Evolutionary conservation across 2,113 vertebrate species (phyloP).

Genomic region (Oxygymnocypris stewartii): DNA sequence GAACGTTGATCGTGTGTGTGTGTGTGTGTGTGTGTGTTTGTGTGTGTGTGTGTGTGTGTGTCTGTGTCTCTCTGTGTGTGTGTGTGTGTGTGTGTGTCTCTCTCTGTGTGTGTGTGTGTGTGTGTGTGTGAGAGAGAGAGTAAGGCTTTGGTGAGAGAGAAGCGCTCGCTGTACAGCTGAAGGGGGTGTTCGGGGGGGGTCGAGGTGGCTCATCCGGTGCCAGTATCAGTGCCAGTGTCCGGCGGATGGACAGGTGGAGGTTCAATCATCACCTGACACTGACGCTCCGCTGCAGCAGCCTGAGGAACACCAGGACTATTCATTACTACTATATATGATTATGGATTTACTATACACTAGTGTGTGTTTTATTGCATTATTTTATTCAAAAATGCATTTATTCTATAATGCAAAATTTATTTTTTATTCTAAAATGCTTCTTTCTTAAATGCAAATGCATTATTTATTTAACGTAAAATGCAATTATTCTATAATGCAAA

Average conservation of each 20-base stretch:
- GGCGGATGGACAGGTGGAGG: constrained; percentile 47
- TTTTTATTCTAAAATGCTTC: no score
- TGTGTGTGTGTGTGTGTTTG: neutral
- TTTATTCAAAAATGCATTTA: neutral
- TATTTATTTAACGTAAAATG: no score
- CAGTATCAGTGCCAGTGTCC: constrained; percentile 52
- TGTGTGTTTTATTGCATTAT: neutral
- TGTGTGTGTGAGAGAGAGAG: neutral
- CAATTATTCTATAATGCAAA: no score
- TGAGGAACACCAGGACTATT: constrained; percentile 40
- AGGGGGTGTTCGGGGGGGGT: neutral
- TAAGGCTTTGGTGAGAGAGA: constrained; percentile 57
- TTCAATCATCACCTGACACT: constrained; percentile 72
- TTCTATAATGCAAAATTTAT: no score
- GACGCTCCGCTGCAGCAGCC: constrained; percentile 27
- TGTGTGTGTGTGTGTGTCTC: no score
- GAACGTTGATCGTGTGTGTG: neutral
- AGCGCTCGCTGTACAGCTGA: neutral
- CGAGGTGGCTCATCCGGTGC: constrained; percentile 46
- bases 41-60: no score
- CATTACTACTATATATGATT: no score
- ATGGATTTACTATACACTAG: neutral
- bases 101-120: no score
- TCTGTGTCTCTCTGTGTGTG: no score
- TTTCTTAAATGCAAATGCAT: no score